A percentile compares a stretch with the other conserved stretches of the same genome.
Evolutionary conservation across 2,888 invertebrate genomes (phyloP).

Genomic region (Pteria penguin): DNA sequence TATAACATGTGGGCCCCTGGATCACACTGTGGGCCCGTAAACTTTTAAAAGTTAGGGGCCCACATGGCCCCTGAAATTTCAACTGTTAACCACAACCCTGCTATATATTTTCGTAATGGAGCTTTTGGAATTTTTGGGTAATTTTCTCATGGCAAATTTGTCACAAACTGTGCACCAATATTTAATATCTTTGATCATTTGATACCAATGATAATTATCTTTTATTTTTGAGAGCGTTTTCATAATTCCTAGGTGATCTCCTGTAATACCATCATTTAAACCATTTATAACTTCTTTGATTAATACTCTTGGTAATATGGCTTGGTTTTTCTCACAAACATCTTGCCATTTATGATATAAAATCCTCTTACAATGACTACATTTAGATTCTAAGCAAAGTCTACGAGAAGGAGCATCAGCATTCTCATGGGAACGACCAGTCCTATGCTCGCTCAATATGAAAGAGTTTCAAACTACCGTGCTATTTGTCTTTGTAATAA

Average conservation of each 20-base stretch:
- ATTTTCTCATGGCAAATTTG: background rate
- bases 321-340: background rate
- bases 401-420: slow-evolving; percentile 6
- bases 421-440: slow-evolving; percentile 4
- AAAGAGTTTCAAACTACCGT: slow-evolving; percentile 14
- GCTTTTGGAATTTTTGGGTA: background rate
- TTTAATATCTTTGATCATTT: background rate
- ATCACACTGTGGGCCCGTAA: no score
- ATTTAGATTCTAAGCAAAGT: background rate
- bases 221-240: background rate
- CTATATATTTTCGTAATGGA: background rate
- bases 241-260: background rate
- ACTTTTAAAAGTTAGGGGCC: no score
- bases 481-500: slow-evolving; percentile 33
- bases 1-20: no score
- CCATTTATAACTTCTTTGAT: background rate
- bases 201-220: background rate
- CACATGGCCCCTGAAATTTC: no score
- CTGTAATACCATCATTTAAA: background rate
- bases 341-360: background rate
- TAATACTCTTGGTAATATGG: background rate
- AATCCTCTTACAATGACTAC: background rate
- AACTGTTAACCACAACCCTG: no score
- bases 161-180: background rate
- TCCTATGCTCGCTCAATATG: slow-evolving; percentile 3